Base-by-base conservation (phyloP, 1,140 invertebrate genomes). In the Sminthurides bifidus region DNA sequence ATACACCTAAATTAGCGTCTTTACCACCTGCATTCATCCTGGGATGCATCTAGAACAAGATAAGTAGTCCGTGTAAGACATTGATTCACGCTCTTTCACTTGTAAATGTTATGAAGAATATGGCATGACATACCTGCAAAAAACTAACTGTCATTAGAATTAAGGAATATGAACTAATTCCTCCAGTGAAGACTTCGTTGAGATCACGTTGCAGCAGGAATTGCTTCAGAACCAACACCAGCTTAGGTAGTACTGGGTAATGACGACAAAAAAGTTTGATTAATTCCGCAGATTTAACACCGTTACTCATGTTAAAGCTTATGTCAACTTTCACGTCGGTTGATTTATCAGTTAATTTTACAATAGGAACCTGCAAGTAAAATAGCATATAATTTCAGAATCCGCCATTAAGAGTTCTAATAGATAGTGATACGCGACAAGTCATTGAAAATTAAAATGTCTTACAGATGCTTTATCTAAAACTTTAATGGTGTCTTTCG, bases 81-180 rank as follows among this genome's bases (percentile, higher is more conserved):
- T n/a, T n/a, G n/a, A n/a, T n/a, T n/a, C n/a, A n/a, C n/a, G n/a
- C n/a, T n/a, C n/a, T n/a, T n/a, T n/a, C n/a, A n/a, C n/a, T n/a
- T n/a, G n/a, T n/a, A n/a, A n/a, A n/a, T n/a, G n/a, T n/a, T n/a
- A n/a, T n/a, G n/a, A n/a, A n/a, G n/a, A n/a, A n/a, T n/a, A n/a
- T n/a, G n/a, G n/a, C 29, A 44, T 52, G 50, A 45, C 55, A 52
- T 70, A 86, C 84, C 79, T 96, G 92, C 57, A 98, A 77, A 74
- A 97, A 98, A 76, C 90, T 94, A 72, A 98, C 91, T 67, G 89
- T 91, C 85, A 98, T 92, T 52, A 98, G 81, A 71, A 98, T 96
- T 61, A 99, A 81, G 70, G 92, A 92, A 74, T 99, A 99, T 35
- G 93, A 98, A 61, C 92, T 93, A 66, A 98, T 95, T 69, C 95